These are phyloP conservation scores for Littorina saxatilis DNA, from an alignment of 1,140 invertebrate species.

Conservation along the genomic window DNA sequence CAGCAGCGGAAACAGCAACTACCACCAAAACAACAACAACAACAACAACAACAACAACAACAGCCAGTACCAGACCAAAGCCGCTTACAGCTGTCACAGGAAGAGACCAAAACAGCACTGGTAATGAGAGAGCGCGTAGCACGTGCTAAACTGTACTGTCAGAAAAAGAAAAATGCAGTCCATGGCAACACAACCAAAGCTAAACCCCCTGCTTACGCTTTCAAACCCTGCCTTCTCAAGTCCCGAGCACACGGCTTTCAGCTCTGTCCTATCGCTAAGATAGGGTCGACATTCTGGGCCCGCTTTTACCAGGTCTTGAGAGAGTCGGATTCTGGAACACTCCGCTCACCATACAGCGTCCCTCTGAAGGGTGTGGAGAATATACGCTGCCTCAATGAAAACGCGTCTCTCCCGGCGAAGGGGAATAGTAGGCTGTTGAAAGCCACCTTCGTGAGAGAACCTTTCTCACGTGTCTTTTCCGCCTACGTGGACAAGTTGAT, in stretches of 20 bases:
- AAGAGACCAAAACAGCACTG: too few species aligned
- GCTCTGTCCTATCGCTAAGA: constrained; percentile 24
- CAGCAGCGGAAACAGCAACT: background rate
- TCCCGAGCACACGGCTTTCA: background rate
- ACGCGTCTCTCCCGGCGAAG: background rate
- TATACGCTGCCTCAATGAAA: background rate
- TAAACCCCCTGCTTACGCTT: background rate
- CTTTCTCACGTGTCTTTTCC: constrained; percentile 14
- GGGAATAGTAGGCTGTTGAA: background rate
- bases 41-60: constrained; percentile 3
- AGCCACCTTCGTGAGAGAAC: constrained; percentile 8
- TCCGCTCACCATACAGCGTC: background rate
- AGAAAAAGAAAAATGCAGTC: background rate
- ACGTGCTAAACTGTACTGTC: too few species aligned
- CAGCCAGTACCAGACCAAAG: too few species aligned
- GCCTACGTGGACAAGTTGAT: constrained; percentile 20
- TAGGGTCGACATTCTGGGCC: constrained; percentile 11
- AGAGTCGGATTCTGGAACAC: background rate
- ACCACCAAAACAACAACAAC: background rate
- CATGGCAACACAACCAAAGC: background rate
- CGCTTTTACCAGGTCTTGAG: background rate
- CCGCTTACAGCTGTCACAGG: too few species aligned
- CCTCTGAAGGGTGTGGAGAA: background rate
- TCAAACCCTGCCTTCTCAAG: background rate
- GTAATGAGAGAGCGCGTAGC: too few species aligned